Evolutionary conservation across 2,797 vertebrate genomes (phyloP).

Genomic region (Bovichtus diacanthus): DNA sequence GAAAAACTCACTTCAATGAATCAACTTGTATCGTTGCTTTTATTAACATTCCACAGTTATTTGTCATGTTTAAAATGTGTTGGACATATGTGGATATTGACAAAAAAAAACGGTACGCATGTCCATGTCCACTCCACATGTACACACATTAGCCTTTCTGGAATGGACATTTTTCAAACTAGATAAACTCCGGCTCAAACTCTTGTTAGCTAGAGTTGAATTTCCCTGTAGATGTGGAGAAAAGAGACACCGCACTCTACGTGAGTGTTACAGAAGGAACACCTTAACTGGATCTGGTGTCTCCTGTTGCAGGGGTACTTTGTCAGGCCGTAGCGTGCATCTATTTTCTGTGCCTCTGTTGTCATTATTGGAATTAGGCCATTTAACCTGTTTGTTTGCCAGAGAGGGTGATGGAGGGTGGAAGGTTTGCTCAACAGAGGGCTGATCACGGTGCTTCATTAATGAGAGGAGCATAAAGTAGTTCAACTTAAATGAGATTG

Average conservation of each 20-base stretch:
- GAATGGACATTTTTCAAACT: conserved; percentile 47
- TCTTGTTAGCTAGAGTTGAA: conserved; percentile 55
- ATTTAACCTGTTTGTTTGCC: conserved; percentile 79
- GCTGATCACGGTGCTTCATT: conserved; percentile 50
- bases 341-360: conserved; percentile 71
- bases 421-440: conserved; percentile 38
- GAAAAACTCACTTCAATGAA: neutral
- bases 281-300: conserved; percentile 74
- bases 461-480: conserved; percentile 38
- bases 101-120: neutral
- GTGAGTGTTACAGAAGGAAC: conserved; percentile 71
- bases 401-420: conserved; percentile 54
- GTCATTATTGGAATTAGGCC: conserved; percentile 75
- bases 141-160: conserved; percentile 1
- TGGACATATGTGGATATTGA: neutral
- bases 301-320: conserved; percentile 75
- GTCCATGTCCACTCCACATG: neutral
- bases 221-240: conserved; percentile 65
- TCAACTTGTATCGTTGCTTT: neutral
- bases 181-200: conserved; percentile 31
- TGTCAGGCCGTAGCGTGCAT: conserved; percentile 62
- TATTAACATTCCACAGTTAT: neutral
- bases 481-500: conserved; percentile 74
- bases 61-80: neutral
- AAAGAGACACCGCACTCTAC: conserved; percentile 75